phyloP scores from a whole-genome alignment of 2,888 invertebrate species.

The Cordilura impudica region DNA sequence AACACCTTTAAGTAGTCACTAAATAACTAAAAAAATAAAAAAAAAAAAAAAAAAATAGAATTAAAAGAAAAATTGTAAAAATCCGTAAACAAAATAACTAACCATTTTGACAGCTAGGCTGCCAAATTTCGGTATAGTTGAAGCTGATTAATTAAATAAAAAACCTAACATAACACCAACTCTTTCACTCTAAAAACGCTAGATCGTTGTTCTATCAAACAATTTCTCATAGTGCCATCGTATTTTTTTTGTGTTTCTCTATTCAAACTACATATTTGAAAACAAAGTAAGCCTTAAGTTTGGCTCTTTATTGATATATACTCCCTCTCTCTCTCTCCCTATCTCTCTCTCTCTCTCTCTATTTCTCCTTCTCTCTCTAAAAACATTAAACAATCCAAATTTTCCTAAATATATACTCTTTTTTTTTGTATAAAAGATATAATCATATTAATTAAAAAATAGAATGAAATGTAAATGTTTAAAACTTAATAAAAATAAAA shows the following conservation, averaged over 20 bases:
- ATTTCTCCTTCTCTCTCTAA: no score
- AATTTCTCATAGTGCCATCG: slow-evolving; percentile 55
- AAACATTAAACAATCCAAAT: background rate
- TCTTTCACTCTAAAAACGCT: background rate
- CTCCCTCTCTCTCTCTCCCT: no score
- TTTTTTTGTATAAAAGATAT: slow-evolving; percentile 36
- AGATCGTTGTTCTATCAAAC: slow-evolving; percentile 26
- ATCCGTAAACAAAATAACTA: no score
- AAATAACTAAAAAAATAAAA: slow-evolving; percentile 27
- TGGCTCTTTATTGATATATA: no score
- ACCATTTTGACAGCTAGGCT: slow-evolving; percentile 61
- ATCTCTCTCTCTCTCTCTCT: no score
- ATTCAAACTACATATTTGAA: no score
- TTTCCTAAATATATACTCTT: slow-evolving; percentile 48
- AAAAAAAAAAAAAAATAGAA: background rate
- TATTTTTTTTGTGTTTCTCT: slow-evolving; percentile 10
- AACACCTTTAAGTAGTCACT: slow-evolving; percentile 46
- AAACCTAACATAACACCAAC: background rate
- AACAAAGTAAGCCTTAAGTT: no score
- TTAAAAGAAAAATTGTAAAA: no score
- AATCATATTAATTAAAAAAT: background rate
- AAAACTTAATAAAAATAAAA: background rate
- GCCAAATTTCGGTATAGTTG: slow-evolving; percentile 46
- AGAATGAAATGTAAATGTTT: slow-evolving; percentile 13
- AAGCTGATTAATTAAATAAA: slow-evolving; percentile 3